phyloP scores from a whole-genome alignment of 2,797 vertebrate species.

The Macropus fuliginosus region DNA sequence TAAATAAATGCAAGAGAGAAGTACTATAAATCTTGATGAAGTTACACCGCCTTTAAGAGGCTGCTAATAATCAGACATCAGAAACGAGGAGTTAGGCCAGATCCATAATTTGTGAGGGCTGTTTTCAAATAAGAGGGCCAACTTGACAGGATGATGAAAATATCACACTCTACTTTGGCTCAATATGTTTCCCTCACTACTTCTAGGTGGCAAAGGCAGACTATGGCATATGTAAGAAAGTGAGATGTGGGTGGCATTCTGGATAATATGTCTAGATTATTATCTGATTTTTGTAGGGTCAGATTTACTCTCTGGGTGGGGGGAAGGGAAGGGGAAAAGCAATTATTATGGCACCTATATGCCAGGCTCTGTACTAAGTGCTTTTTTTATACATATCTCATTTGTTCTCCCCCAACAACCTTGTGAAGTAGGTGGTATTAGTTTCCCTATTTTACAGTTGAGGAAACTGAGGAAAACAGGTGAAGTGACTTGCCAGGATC shows the following conservation, averaged over 20 bases:
- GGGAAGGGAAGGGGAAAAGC: neutral
- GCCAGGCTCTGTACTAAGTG: neutral
- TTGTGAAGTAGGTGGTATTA: neutral
- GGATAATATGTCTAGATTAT: neutral
- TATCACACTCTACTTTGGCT: neutral
- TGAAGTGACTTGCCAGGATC: neutral
- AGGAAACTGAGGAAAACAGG: neutral
- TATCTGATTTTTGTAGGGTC: neutral
- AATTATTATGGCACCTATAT: neutral
- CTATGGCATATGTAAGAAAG: neutral
- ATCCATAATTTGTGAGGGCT: neutral
- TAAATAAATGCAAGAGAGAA: conserved; percentile 29
- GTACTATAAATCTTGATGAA: conserved; percentile 33
- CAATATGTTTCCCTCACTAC: conserved; percentile 6
- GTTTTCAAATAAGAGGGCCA: conserved; percentile 26
- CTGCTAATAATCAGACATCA: conserved; percentile 30
- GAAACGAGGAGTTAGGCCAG: neutral
- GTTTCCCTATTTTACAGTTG: neutral
- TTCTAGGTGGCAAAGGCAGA: neutral
- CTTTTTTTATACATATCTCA: neutral
- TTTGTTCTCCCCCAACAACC: neutral
- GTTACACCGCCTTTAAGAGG: conserved; percentile 1
- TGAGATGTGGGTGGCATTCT: neutral
- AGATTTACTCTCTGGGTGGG: neutral
- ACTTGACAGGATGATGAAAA: conserved; percentile 17